Evolutionary conservation across 2,888 invertebrate species (phyloP), one percentile per base, ranked within the genome.

Genomic region (Malacosoma neustria): DNA sequence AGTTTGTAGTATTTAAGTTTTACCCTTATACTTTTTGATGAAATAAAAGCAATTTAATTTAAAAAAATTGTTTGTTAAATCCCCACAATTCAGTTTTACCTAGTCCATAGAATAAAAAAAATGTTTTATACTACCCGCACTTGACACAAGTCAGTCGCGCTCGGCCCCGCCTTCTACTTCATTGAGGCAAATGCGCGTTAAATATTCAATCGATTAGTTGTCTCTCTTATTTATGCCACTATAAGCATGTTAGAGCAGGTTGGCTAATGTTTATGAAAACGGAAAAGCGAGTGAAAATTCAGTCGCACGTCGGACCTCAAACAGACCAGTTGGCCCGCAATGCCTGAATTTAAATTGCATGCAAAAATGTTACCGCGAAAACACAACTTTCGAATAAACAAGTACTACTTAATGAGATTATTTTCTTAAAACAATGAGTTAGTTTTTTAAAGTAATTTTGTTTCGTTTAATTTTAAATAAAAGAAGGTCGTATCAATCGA

Each of bases 401-500:
- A 54, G 60, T 57, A 47, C 44, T 63, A 65, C 49, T 62, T 59
- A 42, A 63, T 72, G 55, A 68, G 63, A 63, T 70, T 61, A 62
- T 64, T 61, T 60, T 57, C 55, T 56, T 54, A 41, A 46, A 55
- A 74, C 63, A 45, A 82, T 80, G 77, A 73, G 61, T 66, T 74
- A 72, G 62, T 44, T 42, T 45, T 53, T 61, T 54, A 51, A 52
- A 64, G 52, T 46, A 51, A 54, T 69, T 73, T 77, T 69, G 61
- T 79, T 77, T 73, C 63, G 64, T 79, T 80, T 72, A 60, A 42
- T 72, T 73, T 73, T 66, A 65, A 65, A 57, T 62, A 57, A 49
- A 53, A 64, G 74, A 82, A 82, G 84, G 84, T 81, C 82, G 71
- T 67, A 79, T 81, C 70, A 81, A 85, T 84, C 84, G 81, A 84